Conservation (phyloP, 2,888 invertebrate genomes). For the Ormia ochracea region DNA sequence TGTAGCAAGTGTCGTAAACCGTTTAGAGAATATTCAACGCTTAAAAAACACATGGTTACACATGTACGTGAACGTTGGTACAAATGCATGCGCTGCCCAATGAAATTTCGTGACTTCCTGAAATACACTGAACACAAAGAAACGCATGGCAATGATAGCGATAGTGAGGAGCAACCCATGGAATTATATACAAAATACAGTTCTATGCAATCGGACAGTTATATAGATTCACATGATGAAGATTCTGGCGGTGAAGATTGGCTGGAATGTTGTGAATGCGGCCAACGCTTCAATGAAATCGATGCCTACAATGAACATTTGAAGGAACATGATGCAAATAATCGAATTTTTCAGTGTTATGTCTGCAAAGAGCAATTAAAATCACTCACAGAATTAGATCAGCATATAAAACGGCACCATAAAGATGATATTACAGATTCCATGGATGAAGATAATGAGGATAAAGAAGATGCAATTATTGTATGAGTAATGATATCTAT, state of each 20-base stretch:
- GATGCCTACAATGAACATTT: conserved; percentile 73
- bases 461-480: conserved; percentile 16
- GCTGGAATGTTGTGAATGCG: conserved; percentile 74
- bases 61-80: conserved; percentile 75
- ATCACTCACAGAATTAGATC: conserved; percentile 65
- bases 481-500: conserved; percentile 4
- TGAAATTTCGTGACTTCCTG: conserved; percentile 73
- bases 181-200: conserved; percentile 41
- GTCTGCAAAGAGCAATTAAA: conserved; percentile 68
- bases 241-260: conserved; percentile 69
- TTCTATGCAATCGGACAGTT: conserved; percentile 33
- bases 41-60: conserved; percentile 75
- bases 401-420: conserved; percentile 66
- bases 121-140: conserved; percentile 72
- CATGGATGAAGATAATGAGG: conserved; percentile 42
- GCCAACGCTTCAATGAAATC: conserved; percentile 71
- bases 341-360: conserved; percentile 66
- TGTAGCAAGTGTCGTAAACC: conserved; percentile 74
- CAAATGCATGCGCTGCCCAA: conserved; percentile 72
- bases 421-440: conserved; percentile 34
- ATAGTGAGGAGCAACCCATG: conserved; percentile 27
- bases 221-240: conserved; percentile 69
- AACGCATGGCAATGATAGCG: conserved; percentile 65
- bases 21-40: conserved; percentile 75
- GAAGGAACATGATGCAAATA: conserved; percentile 70